phyloP scores from a whole-genome alignment of 2,113 vertebrate genomes.

The Embiotoca jacksoni region DNA sequence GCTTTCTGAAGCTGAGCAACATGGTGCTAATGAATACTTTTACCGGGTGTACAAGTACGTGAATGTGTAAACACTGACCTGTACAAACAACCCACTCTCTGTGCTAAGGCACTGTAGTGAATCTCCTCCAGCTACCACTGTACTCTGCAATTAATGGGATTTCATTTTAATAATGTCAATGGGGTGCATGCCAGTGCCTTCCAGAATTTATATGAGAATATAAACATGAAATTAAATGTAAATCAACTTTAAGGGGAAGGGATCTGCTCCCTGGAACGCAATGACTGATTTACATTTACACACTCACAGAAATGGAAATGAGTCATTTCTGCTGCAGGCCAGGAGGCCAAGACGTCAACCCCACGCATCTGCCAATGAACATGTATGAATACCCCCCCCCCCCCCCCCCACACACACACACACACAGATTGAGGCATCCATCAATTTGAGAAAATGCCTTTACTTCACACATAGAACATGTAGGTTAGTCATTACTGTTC shows the following conservation, averaged over 20 bases:
- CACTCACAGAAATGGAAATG: not conserved
- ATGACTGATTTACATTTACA: not conserved
- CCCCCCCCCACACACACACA: no score
- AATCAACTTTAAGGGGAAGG: constrained; percentile 74
- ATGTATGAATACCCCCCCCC: no score
- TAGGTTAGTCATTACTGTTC: not conserved
- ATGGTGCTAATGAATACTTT: constrained; percentile 3
- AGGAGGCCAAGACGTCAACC: constrained; percentile 40
- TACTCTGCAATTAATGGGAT: constrained; percentile 82
- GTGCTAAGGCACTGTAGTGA: not conserved
- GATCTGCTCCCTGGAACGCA: constrained; percentile 44
- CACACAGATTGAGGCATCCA: not conserved
- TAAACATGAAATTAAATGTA: constrained; percentile 82
- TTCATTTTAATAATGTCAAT: constrained; percentile 88
- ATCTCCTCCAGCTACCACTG: constrained; percentile 45
- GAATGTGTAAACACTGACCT: not conserved
- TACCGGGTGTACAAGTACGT: not conserved
- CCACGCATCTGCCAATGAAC: constrained; percentile 3
- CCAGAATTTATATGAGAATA: constrained; percentile 88
- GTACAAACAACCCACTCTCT: not conserved
- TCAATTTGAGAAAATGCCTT: not conserved
- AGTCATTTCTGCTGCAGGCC: constrained; percentile 39
- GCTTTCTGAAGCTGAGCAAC: not conserved
- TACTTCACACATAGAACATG: constrained; percentile 2
- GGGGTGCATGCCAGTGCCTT: constrained; percentile 74